Evolutionary conservation across 2,797 vertebrate genomes (phyloP), one percentile per base, ranked within the genome.

Genomic region (Moxostoma hubbsi): DNA sequence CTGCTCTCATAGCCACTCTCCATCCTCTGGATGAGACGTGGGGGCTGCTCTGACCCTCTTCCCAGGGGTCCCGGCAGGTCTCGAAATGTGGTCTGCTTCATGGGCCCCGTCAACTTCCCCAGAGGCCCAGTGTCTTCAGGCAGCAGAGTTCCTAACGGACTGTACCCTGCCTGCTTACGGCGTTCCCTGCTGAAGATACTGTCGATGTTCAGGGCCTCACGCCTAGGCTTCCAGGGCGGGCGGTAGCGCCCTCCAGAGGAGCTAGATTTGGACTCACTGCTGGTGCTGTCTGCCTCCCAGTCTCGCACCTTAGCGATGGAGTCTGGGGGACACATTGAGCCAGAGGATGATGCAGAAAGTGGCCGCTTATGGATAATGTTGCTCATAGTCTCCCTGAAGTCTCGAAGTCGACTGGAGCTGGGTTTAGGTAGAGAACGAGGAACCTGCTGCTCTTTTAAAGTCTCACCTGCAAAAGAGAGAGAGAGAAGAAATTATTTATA

Each of bases 1-100:
- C 97, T 98, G 92, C 97, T 98, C 85, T 99, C 97, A 0, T 98
- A 99, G 18, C 97, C 97, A 53, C 97, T 98, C 90, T 99, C 97
- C 96, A 98, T 99, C 87, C 97, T 94, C 90, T 98, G 97, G 62
- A 98, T 97, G 4, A 98, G 92, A 50, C 93, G 92, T 71, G 96
- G 94, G 4, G 78, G 85, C 59, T 85, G 83, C 12, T 81, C 78
- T 68, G 81, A 62, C 18, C 64, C 69, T 63, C 73, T 79, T 67
- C 59, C 57, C 16, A 77, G 62, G 10, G 62, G 36, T 69, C 66
- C 79, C 18, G 82, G 54, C 18, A 16, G 45, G 15, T n/a, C 47
- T 24, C 16, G 68, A 64, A 81, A 79, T 15, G 71, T 57, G 13
- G 63, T 64, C 24, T 80, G 58, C 24, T 49, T 10, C 2, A 47